phyloP scores from a whole-genome alignment of 2,797 vertebrate species.

The Chelon auratus region DNA sequence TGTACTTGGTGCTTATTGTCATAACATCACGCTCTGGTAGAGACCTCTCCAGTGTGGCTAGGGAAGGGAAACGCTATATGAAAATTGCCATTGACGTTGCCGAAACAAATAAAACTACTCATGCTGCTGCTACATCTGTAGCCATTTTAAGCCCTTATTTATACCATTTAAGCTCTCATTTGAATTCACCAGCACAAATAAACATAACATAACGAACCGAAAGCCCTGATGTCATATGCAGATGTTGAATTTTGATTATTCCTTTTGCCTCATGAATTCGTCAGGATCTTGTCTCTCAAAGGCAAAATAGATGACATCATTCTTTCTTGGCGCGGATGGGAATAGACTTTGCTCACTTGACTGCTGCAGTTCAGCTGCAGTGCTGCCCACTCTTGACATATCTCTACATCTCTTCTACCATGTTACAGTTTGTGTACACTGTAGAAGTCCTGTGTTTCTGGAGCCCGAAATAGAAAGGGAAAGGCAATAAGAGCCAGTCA shows the following conservation, averaged over 20 bases:
- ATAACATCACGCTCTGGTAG: slow-evolving; percentile 82
- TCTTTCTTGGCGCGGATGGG: slow-evolving; percentile 78
- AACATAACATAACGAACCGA: slow-evolving; percentile 80
- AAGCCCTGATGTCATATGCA: slow-evolving; percentile 80
- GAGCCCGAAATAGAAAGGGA: slow-evolving; percentile 61
- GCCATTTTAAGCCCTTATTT: slow-evolving; percentile 83
- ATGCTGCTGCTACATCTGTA: slow-evolving; percentile 83
- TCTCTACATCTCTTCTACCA: slow-evolving; percentile 72
- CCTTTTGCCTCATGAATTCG: slow-evolving; percentile 71
- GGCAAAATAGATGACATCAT: slow-evolving; percentile 84
- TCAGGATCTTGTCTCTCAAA: slow-evolving; percentile 82
- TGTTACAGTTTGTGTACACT: slow-evolving; percentile 66
- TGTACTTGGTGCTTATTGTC: slow-evolving; percentile 80
- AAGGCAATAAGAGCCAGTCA: slow-evolving; percentile 26
- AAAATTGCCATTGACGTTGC: slow-evolving; percentile 82
- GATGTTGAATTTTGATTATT: slow-evolving; percentile 83
- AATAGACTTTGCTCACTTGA: slow-evolving; percentile 63
- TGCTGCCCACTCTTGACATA: slow-evolving; percentile 66
- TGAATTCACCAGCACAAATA: slow-evolving; percentile 84
- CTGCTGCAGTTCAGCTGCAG: slow-evolving; percentile 65
- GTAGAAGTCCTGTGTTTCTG: slow-evolving; percentile 64
- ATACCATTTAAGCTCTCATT: slow-evolving; percentile 82
- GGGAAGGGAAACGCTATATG: slow-evolving; percentile 72
- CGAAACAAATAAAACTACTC: slow-evolving; percentile 82
- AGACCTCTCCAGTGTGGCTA: slow-evolving; percentile 67